phyloP scores from a whole-genome alignment of 2,888 invertebrate species.

The Polylopha cassiicola region DNA sequence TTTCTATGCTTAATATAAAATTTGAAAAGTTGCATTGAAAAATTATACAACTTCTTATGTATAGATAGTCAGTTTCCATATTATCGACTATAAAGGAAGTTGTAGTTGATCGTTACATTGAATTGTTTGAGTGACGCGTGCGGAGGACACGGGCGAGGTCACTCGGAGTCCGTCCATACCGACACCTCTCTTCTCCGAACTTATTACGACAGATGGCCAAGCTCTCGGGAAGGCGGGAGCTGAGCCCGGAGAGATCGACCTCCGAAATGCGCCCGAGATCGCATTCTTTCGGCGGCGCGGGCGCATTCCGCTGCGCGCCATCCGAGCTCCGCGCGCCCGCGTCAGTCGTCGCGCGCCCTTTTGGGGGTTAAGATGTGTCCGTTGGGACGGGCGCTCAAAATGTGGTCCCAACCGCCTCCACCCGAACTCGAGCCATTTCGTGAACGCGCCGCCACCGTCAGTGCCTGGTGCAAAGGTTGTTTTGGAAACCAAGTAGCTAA shows the following conservation, averaged over 20 bases:
- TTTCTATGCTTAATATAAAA: not conserved
- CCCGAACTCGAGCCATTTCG: constrained; percentile 55
- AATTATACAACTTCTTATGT: too few relatives aligned
- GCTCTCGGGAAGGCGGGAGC: constrained; percentile 67
- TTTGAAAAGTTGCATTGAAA: constrained; percentile 18
- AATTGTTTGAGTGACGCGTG: constrained; percentile 51
- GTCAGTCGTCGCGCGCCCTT: constrained; percentile 76
- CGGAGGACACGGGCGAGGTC: constrained; percentile 54
- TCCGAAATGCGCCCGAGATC: constrained; percentile 78
- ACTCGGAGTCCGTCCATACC: constrained; percentile 50
- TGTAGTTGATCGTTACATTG: constrained; percentile 27
- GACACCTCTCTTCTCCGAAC: constrained; percentile 74
- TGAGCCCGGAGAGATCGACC: constrained; percentile 73
- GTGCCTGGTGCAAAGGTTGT: constrained; percentile 51
- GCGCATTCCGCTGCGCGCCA: constrained; percentile 75
- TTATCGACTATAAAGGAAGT: constrained; percentile 25
- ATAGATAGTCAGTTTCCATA: constrained; percentile 25
- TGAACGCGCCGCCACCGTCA: constrained; percentile 52
- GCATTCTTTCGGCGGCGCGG: constrained; percentile 78
- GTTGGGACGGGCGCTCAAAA: constrained; percentile 71
- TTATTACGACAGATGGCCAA: constrained; percentile 75
- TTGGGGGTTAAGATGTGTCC: constrained; percentile 78
- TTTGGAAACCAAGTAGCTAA: constrained; percentile 56
- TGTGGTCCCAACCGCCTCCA: constrained; percentile 74
- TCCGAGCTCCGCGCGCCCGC: constrained; percentile 69